Percentiles rank a stretch among this genome's conserved stretches.
Evolutionary conservation across 2,888 invertebrate species (phyloP).

Genomic region (Dendrolimus pini): DNA sequence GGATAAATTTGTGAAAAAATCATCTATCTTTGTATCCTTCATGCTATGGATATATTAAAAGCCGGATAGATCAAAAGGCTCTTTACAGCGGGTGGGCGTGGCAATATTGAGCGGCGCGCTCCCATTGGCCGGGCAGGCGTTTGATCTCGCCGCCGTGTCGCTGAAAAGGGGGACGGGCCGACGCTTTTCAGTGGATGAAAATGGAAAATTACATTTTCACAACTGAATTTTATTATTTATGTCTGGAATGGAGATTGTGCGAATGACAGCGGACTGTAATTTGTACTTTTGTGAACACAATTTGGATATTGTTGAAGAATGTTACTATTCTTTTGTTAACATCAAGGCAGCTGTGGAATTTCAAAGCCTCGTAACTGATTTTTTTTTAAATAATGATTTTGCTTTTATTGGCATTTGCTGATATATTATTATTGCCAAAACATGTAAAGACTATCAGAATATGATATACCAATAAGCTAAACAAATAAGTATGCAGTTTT

Average conservation of each 20-base stretch:
- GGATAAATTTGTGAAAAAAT: too few species aligned
- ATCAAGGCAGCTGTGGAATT: too few species aligned
- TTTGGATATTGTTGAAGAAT: background rate
- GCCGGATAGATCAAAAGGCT: constrained; percentile 43
- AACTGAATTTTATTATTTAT: constrained; percentile 28
- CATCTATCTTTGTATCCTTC: too few species aligned
- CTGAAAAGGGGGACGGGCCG: constrained; percentile 51
- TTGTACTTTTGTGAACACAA: background rate
- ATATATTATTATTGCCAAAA: too few species aligned
- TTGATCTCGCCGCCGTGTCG: constrained; percentile 44
- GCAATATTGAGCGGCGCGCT: constrained; percentile 57
- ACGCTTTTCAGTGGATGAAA: constrained; percentile 54
- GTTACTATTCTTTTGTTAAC: too few species aligned
- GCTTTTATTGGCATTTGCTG: too few species aligned
- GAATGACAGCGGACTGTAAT: background rate
- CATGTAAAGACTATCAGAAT: too few species aligned
- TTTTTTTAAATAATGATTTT: too few species aligned
- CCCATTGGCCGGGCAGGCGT: constrained; percentile 43
- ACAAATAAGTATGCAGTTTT: too few species aligned
- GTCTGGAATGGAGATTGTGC: background rate
- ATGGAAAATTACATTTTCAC: constrained; percentile 25
- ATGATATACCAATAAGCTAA: too few species aligned
- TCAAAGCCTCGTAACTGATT: too few species aligned
- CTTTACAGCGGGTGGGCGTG: constrained; percentile 71
- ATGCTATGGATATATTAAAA: constrained; percentile 4